Base-by-base conservation (phyloP, 2,113 vertebrate genomes). In the Mesembrinibis cayennensis region DNA sequence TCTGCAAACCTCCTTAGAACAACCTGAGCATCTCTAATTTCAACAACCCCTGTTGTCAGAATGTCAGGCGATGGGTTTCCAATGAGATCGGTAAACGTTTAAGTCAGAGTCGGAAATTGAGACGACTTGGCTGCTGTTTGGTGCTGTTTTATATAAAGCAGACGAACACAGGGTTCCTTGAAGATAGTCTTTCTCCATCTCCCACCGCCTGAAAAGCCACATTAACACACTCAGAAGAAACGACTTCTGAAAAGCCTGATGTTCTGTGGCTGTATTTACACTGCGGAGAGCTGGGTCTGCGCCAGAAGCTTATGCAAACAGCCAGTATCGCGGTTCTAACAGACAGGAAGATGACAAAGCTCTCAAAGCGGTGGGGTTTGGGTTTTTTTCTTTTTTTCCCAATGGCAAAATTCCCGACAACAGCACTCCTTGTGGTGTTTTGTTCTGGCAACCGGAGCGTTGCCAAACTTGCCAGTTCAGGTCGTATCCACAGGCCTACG, bases 261-360 rank as follows among this genome's bases (percentile, higher is more conserved):
- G 83, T 80, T 90, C 93, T 80, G 93, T 34, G 87, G 78, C 78
- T 77, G 72, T 74, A 82, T 89, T 94, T 81, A 62, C 78, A 8
- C 62, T 58, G 69, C 6, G 2, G 78, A 92, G 63, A 50, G 87
- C 73, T 84, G 90, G 63, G 26, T 8, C 78, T 20, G 69, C 0
- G 56, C 82, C 89, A 96, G 90, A 3, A 58, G 80, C 90, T 90
- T 81, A 56, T 67, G 56, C 90, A 90, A 93, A 83, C 89, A 73
- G 27, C 76, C 73, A 71, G 26, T 34, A 77, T 87, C 82, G 56
- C 38, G 3, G 7, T 55, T 47, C 73, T 53, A 42, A 47, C 86
- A 91, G 81, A 40, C 71, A 55, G 82, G 72, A 82, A 63, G 77
- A 94, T 92, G 92, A 87, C 89, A 94, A 49, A 79, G 71, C 77